Base-by-base conservation (phyloP, 2,797 vertebrate species). In the Macrochelys suwanniensis region DNA sequence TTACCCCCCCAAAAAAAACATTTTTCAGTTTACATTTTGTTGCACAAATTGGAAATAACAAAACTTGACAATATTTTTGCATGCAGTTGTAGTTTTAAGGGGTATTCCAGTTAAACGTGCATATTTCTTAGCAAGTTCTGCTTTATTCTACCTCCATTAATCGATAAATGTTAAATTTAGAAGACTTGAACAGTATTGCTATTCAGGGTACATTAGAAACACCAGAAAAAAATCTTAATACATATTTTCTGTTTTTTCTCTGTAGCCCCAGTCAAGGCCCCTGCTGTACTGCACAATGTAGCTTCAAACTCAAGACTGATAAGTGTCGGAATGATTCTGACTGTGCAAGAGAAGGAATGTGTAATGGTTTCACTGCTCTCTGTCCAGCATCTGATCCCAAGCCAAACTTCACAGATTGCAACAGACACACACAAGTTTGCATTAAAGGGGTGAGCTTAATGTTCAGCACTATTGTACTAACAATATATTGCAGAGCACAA, bases 221-320 rank as follows among this genome's bases (percentile, higher is more conserved):
- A 37, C 83, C 59, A 83, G 68, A n/a, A 71, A 25, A 74, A 76
- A 26, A 1, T 74, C 85, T 56, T 92, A 57, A 56, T 28, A 5
- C 10, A 1, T 42, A 3, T n/a, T 80, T 21, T 87, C 7, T 51
- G 85, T 85, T 37, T 85, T 86, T 37, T 83, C 4, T 92, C 93
- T 91, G 42, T 96, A 99, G 99, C 97, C 99, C 99, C 80, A 99
- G 99, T 96, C 99, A 99, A 98, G 99, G 99, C 45, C 99, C 99
- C 0, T 99, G 99, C 94, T 99, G 99, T 95, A 99, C 98, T 54
- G 1, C 84, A 1, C 6, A 90, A 13, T 99, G 99, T 78, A 11
- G 2, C 1, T 99, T 98, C 94, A 99, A 98, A 94, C 68, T 9
- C 4, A 76, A 12, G 33, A 91, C 13, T 7, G 98, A 98, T 2